Base-by-base conservation (phyloP, 2,113 vertebrate genomes). In the Rhea americana region DNA sequence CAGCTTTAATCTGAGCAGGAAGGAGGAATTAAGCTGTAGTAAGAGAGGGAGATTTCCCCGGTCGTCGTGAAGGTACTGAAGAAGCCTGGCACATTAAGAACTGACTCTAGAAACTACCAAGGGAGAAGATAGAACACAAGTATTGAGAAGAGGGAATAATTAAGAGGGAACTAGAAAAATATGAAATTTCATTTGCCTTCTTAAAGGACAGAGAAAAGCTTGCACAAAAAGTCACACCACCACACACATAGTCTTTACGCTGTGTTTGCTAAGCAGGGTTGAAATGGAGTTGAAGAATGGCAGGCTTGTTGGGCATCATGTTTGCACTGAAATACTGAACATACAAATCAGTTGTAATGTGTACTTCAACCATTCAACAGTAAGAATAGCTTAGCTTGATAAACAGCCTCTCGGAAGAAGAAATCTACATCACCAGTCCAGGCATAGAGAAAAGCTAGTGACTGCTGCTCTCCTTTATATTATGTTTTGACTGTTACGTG, bases 401-500 rank as follows among this genome's bases (percentile, higher is more conserved):
- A 94, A 94, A 80, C 79, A 68, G 81, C 74, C 80, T 92, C 73
- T 71, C 53, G 76, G 80, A 81, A 71, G 63, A 82, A 89, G 81
- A 53, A 91, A 56, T 68, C 75, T 67, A 89, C 51, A n/a, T 91
- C 82, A 93, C 72, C 26, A 87, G 81, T 17, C 65, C 85, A 92
- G 68, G 66, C 95, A 51, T 19, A 70, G 78, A 71, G 91, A 93
- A 95, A 88, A 95, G 41, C 82, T 77, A 67, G 13, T 62, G 67
- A 85, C 76, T 68, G 62, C 5, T 63, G 85, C 84, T 88, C 71
- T 93, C 74, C 85, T 94, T 93, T 94, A 82, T 92, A 83, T 82
- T 90, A 53, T 96, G 90, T 95, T 96, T 93, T 95, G 91, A 87
- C 92, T 95, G 30, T 78, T 87, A 48, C 9, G 14, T 83, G 80